phyloP scores from a whole-genome alignment of 1,140 invertebrate genomes.

The Homarus americanus region DNA sequence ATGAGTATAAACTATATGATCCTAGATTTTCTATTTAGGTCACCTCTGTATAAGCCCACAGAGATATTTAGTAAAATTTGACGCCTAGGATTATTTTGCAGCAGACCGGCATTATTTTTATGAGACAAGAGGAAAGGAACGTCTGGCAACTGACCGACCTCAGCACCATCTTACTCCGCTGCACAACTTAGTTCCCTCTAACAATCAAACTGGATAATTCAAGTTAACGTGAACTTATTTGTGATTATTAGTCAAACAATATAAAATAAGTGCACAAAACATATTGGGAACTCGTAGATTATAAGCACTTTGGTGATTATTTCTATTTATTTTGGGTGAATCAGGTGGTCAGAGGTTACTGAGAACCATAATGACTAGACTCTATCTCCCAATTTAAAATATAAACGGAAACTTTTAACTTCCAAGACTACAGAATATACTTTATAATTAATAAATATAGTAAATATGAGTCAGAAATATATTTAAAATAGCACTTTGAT shows the following conservation, averaged over 20 bases:
- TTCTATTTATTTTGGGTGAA: conserved; percentile 67
- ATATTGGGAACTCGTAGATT: neutral
- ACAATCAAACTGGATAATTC: neutral
- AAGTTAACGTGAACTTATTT: neutral
- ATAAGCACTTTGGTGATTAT: neutral
- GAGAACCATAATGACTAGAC: neutral
- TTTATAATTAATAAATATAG: neutral
- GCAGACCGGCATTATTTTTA: too few species aligned
- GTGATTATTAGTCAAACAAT: neutral
- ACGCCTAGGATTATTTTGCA: too few species aligned
- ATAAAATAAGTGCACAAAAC: neutral
- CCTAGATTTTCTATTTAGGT: too few species aligned
- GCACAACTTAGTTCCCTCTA: neutral
- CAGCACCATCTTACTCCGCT: conserved; percentile 14
- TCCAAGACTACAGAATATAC: neutral
- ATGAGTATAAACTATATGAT: too few species aligned
- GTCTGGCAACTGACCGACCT: too few species aligned
- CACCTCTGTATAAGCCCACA: too few species aligned
- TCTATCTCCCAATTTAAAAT: neutral
- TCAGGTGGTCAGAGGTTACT: conserved; percentile 53
- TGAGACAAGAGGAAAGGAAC: too few species aligned
- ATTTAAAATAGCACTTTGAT: neutral
- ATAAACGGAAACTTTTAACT: neutral
- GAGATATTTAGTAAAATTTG: too few species aligned
- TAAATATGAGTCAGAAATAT: neutral